These are phyloP conservation scores for Epizoanthus scotinus DNA, from an alignment of 92 coral and sea anemone genomes.

Conservation along the genomic window DNA sequence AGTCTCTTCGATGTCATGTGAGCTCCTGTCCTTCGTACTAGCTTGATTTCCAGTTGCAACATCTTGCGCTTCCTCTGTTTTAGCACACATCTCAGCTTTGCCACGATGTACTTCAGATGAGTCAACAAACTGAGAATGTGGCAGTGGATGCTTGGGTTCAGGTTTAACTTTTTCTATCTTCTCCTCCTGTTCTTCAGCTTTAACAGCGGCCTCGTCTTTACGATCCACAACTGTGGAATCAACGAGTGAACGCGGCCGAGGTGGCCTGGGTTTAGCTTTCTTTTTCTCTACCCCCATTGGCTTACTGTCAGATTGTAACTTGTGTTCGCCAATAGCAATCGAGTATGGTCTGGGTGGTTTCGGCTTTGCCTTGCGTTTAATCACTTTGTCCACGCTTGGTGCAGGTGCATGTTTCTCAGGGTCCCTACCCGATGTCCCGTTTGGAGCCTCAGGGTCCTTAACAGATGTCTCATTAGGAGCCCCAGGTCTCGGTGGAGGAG, in stretches of 20 bases:
- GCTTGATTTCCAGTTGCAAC: background rate
- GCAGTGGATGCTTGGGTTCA: background rate
- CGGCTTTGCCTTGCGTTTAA: slow-evolving; percentile 4
- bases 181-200: background rate
- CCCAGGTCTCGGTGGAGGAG: slow-evolving; percentile 59
- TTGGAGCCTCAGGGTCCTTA: slow-evolving; percentile 8
- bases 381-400: background rate
- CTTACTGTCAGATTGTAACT: slow-evolving; percentile 28
- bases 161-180: background rate
- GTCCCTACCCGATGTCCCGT: background rate
- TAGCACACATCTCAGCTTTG: background rate
- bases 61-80: background rate
- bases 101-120: background rate
- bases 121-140: no score
- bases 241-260: slow-evolving; percentile 70
- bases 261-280: slow-evolving; percentile 55
- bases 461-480: slow-evolving; percentile 13
- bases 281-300: slow-evolving; percentile 10
- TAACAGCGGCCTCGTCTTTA: slow-evolving; percentile 9
- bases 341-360: slow-evolving; percentile 53
- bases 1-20: background rate
- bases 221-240: slow-evolving; percentile 39
- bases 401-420: slow-evolving; percentile 34
- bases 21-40: background rate
- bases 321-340: slow-evolving; percentile 31